Evolutionary conservation across 2,888 invertebrate genomes (phyloP), one percentile per base, ranked within the genome.

Genomic region (Abscondita cerata): DNA sequence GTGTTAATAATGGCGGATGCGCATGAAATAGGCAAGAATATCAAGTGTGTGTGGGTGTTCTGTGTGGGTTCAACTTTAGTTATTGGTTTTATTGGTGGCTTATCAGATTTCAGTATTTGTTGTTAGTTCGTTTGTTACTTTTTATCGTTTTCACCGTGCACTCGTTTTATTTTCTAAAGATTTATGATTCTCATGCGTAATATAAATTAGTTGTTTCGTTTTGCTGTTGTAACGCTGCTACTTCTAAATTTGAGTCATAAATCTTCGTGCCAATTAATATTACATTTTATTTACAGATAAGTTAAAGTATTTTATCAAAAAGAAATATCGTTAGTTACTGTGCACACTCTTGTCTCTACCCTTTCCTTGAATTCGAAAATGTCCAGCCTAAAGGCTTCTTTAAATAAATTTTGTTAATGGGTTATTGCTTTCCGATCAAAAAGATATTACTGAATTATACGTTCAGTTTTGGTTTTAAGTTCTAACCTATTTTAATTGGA

Each of bases 1-100:
- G 57, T 58, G 64, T 64, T 65, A 65, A 62, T 65, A 65, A 65
- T 62, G 65, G 65, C 61, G 62, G 65, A 62, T 62, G 62, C 54
- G 55, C 62, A 53, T 59, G 62, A 47, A 65, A 65, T 59, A 65
- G 57, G 65, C 55, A 65, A 59, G 55, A 46, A 58, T 61, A 36
- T 58, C 44, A 40, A 19, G 55, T 48, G 54, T 44, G 54, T 55
- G 65, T 65, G 52, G 62, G 65, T 59, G 65, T 59, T 52, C 59
- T 38, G 65, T 62, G 65, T 65, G 59, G 65, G 65, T 34, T 62
- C 58, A 52, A 65, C 57, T 62, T 65, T 65, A 65, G 65, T 65
- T 65, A 65, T 65, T 62, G 65, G 65, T 65, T 65, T 65, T 65
- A 65, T 65, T 65, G 65, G 62, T 55, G 57, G 55, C 62, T 65